These are phyloP conservation scores for Microtus pennsylvanicus DNA, from an alignment of 2,113 vertebrate genomes.

Conservation along the genomic window DNA sequence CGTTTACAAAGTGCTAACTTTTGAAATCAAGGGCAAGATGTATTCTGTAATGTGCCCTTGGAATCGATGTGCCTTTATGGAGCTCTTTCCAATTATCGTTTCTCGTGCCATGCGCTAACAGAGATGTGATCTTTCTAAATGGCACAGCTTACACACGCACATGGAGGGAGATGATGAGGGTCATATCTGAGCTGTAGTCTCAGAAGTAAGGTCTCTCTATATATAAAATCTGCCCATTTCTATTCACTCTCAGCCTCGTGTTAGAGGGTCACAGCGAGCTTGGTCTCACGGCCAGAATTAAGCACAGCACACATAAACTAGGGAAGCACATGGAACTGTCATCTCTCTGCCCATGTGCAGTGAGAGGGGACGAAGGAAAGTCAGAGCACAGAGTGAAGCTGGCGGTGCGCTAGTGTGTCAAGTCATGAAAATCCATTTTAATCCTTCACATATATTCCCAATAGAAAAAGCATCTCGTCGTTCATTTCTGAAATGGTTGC, in stretches of 20 bases:
- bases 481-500: background rate
- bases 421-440: constrained; percentile 38
- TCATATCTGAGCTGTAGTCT: background rate
- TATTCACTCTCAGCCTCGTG: background rate
- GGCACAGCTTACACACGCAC: background rate
- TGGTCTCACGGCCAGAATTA: background rate
- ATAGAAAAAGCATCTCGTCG: background rate
- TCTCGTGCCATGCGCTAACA: background rate
- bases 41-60: constrained; percentile 41
- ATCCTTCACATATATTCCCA: constrained; percentile 32
- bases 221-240: background rate
- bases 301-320: background rate
- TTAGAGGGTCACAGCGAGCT: background rate
- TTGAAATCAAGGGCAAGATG: constrained; percentile 58
- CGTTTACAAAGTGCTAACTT: constrained; percentile 46
- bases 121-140: constrained; percentile 40
- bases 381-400: constrained; percentile 38
- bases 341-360: constrained; percentile 33
- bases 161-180: too few species aligned
- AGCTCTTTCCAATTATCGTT: background rate
- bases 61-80: constrained; percentile 39
- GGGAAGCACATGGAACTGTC: constrained; percentile 3
- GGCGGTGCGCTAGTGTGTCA: constrained; percentile 33
- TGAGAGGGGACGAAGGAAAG: background rate
- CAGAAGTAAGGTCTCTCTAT: background rate